Conservation (phyloP, 2,113 vertebrate genomes). For the Rhadina sibilatrix region DNA sequence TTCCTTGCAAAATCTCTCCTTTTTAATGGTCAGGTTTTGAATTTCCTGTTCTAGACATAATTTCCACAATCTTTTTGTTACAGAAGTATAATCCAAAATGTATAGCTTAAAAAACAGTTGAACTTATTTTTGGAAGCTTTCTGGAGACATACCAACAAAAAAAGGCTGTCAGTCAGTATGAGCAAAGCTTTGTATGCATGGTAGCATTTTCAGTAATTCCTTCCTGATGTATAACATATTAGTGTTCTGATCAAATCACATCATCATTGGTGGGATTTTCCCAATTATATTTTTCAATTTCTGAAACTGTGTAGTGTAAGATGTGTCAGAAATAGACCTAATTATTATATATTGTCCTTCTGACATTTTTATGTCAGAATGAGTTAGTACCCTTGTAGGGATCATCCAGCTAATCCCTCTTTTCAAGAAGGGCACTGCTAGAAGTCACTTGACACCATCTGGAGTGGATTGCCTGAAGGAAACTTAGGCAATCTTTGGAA, state of each 20-base stretch:
- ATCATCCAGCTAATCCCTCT: neutral
- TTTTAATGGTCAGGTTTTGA: neutral
- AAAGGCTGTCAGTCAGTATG: neutral
- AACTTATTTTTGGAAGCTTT: neutral
- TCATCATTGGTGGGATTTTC: neutral
- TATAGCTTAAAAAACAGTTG: neutral
- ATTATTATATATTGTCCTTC: neutral
- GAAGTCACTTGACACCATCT: slow-evolving; percentile 18
- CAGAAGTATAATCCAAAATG: neutral
- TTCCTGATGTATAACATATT: neutral
- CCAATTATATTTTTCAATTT: neutral
- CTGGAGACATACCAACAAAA: neutral
- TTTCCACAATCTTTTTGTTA: neutral
- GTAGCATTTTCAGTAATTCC: neutral
- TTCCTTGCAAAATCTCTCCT: neutral
- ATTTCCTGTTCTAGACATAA: neutral
- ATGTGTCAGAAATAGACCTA: neutral
- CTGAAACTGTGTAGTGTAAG: neutral
- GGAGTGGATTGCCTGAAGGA: slow-evolving; percentile 28
- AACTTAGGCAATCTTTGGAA: neutral
- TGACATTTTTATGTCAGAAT: neutral
- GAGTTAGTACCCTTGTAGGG: neutral
- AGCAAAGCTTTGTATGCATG: neutral
- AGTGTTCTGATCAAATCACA: neutral
- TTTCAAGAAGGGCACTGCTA: neutral